phyloP scores from a whole-genome alignment of 2,888 invertebrate genomes.

The Mechanitis mazaeus region DNA sequence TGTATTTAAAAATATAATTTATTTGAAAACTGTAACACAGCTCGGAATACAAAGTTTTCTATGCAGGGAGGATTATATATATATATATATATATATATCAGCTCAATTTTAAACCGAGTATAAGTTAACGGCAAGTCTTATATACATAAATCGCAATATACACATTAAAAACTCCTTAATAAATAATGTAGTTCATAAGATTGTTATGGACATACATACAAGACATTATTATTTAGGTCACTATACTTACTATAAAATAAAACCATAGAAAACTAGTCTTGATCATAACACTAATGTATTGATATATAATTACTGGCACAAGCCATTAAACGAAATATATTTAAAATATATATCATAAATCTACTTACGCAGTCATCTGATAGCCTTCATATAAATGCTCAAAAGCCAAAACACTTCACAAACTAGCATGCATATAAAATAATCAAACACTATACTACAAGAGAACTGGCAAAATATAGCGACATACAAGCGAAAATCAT shows the following conservation, averaged over 20 bases:
- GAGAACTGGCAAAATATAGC: constrained; percentile 50
- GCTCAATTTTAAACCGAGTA: background rate
- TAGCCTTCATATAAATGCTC: constrained; percentile 26
- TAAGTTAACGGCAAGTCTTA: background rate
- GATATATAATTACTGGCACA: background rate
- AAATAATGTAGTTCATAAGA: constrained; percentile 3
- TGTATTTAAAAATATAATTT: too few species aligned
- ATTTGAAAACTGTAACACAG: too few species aligned
- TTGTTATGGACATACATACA: background rate
- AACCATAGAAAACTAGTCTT: background rate
- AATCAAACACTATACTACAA: constrained; percentile 32
- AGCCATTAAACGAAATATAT: background rate
- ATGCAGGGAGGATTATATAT: background rate
- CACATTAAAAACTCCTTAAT: background rate
- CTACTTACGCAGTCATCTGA: constrained; percentile 19
- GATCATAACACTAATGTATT: background rate
- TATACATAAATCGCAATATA: background rate
- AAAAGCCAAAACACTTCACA: constrained; percentile 53
- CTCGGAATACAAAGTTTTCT: too few species aligned
- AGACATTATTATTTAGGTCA: background rate
- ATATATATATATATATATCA: background rate
- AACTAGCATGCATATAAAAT: constrained; percentile 39
- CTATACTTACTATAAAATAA: background rate
- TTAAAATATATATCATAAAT: constrained; percentile 13
- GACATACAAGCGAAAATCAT: constrained; percentile 46